phyloP scores from a whole-genome alignment of 1,140 invertebrate species.

The Gryllus bimaculatus region DNA sequence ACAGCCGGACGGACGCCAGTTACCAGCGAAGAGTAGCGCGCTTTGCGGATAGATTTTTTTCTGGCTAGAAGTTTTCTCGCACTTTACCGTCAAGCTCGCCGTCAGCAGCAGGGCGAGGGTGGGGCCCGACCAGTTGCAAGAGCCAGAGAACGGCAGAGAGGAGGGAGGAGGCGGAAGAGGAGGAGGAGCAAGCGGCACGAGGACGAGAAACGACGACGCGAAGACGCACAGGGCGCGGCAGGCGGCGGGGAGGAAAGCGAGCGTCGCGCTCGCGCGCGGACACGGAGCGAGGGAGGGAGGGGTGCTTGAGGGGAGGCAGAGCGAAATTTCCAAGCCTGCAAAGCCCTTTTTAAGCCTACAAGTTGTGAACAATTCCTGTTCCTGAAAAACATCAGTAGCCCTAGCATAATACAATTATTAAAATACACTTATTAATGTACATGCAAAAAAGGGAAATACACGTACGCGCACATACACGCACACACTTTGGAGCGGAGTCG shows the following conservation, averaged over 20 bases:
- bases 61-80: neutral
- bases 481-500: neutral
- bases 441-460: constrained; percentile 1
- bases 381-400: constrained; percentile 3
- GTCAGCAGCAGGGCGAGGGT: constrained; percentile 1
- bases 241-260: neutral
- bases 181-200: neutral
- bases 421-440: constrained; percentile 1
- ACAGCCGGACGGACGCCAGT: no score
- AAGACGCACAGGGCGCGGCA: neutral
- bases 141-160: neutral
- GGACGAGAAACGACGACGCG: neutral
- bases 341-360: constrained; percentile 4
- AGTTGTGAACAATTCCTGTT: constrained; percentile 1
- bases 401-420: constrained; percentile 6
- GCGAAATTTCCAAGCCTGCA: neutral
- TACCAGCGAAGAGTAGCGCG: neutral
- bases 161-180: neutral
- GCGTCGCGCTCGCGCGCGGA: neutral
- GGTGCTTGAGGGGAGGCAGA: neutral
- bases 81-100: constrained; percentile 3
- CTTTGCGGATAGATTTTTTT: neutral
- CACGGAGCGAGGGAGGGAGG: neutral
- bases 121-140: neutral
- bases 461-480: neutral